Evolutionary conservation across 2,113 vertebrate genomes (phyloP).

Genomic region (Phrynocephalus versicolor): DNA sequence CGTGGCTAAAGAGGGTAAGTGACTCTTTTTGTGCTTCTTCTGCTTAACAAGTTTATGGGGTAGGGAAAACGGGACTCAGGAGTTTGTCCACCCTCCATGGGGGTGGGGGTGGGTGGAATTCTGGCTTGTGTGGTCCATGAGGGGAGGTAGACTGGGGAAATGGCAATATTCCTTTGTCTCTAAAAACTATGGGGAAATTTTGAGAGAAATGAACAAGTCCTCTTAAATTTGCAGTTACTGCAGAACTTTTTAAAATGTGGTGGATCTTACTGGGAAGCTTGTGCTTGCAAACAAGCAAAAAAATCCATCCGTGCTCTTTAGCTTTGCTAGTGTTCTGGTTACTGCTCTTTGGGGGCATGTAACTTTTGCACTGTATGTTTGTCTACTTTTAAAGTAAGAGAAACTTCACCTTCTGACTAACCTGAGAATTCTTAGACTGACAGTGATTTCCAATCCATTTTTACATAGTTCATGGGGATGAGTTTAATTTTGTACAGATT

Average conservation of each 20-base stretch:
- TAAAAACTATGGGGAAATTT: constrained; percentile 44
- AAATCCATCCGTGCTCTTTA: too few species aligned
- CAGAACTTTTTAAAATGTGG: background rate
- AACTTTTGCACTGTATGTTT: constrained; percentile 1
- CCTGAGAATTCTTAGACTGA: background rate
- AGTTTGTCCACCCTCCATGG: background rate
- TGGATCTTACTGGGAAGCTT: background rate
- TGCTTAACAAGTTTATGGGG: background rate
- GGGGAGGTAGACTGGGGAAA: constrained; percentile 27
- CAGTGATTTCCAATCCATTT: background rate
- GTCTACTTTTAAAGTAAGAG: background rate
- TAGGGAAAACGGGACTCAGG: constrained; percentile 1
- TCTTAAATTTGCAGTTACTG: background rate
- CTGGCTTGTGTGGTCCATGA: constrained; percentile 45
- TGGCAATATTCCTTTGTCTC: constrained; percentile 76
- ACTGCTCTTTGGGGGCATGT: constrained; percentile 19
- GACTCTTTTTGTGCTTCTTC: constrained; percentile 50
- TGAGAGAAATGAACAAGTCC: constrained; percentile 46
- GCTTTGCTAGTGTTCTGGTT: background rate
- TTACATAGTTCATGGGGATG: background rate
- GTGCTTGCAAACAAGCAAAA: background rate
- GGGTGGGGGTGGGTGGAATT: background rate
- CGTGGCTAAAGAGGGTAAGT: constrained; percentile 97
- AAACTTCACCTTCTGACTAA: background rate
- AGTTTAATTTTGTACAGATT: background rate